Evolutionary conservation across 2,113 vertebrate species (phyloP), one percentile per base, ranked within the genome.

Genomic region (Solea senegalensis): DNA sequence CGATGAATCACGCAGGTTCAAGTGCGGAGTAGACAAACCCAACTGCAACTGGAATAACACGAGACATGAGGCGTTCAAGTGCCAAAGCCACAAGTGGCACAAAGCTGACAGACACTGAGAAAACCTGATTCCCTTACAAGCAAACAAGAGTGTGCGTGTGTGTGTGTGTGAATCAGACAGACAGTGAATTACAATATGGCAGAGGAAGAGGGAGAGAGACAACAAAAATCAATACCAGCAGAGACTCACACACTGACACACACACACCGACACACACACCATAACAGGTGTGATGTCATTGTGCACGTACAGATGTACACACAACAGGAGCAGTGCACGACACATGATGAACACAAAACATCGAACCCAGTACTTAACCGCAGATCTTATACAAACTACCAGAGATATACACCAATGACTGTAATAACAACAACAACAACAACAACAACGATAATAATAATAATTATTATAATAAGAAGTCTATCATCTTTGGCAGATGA

Each of bases 121-220:
- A 44, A 55, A 72, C 15, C 55, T 52, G 55, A 68, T 44, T 85
- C 76, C 62, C 57, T 58, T 15, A 69, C 53, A 67, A 67, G 72
- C 82, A 85, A 62, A 85, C 72, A 64, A 62, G 43, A 74, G 39
- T 65, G 70, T 34, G 39, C 43, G 75, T 66, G 65, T 21, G 21
- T 21, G 34, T 12, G 45, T 10, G 11, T 48, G 11, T 45, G 48
- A 67, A 76, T 72, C 57, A 69, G 78, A 81, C 57, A 69, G 78
- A 81, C 85, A 88, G 78, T 78, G 86, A 94, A 67, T 76, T 60
- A 67, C 77, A 81, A 67, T 27, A 48, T 58, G 66, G 59, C 67
- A 11, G 43, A 1, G 15, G 55, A 58, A 26, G 14, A 60, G 26
- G 58, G 46, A 59, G 41, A 69, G 63, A 74, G 51, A 53, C 40